Percentiles rank a stretch among this genome's conserved stretches.
Evolutionary conservation across 2,888 invertebrate genomes (phyloP).

Genomic region (Conistra vaccinii): DNA sequence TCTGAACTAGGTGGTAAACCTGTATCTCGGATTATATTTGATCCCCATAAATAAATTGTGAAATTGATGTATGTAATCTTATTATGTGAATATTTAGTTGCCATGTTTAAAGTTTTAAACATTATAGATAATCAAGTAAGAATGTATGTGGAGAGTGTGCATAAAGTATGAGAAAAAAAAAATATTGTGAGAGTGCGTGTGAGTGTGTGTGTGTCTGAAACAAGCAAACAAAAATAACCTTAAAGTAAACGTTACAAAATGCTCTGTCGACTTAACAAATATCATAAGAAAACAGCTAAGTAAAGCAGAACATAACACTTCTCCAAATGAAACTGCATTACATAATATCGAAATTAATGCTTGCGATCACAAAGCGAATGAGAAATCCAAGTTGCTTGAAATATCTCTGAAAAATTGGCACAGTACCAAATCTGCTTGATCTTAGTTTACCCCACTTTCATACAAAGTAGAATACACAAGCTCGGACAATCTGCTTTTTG

Average conservation of each 20-base stretch:
- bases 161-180: too few relatives aligned
- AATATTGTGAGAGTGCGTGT: too few relatives aligned
- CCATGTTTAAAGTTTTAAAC: too few relatives aligned
- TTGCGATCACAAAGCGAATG: slow-evolving; percentile 25
- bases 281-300: neutral
- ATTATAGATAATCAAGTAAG: too few relatives aligned
- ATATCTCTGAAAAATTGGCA: slow-evolving; percentile 53
- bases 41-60: too few relatives aligned
- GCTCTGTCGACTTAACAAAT: neutral
- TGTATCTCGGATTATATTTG: too few relatives aligned
- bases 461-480: slow-evolving; percentile 44
- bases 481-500: slow-evolving; percentile 20
- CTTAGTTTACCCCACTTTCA: slow-evolving; percentile 47
- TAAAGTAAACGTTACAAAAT: neutral
- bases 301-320: slow-evolving; percentile 16
- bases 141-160: too few relatives aligned
- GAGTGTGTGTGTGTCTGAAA: too few relatives aligned
- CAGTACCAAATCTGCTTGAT: slow-evolving; percentile 39
- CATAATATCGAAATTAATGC: slow-evolving; percentile 37
- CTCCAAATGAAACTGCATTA: slow-evolving; percentile 20
- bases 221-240: too few relatives aligned
- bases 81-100: too few relatives aligned
- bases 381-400: slow-evolving; percentile 32
- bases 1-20: too few relatives aligned
- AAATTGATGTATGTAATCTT: too few relatives aligned